Evolutionary conservation across 1,140 invertebrate species (phyloP).

Genomic region (Holotrichia oblita): DNA sequence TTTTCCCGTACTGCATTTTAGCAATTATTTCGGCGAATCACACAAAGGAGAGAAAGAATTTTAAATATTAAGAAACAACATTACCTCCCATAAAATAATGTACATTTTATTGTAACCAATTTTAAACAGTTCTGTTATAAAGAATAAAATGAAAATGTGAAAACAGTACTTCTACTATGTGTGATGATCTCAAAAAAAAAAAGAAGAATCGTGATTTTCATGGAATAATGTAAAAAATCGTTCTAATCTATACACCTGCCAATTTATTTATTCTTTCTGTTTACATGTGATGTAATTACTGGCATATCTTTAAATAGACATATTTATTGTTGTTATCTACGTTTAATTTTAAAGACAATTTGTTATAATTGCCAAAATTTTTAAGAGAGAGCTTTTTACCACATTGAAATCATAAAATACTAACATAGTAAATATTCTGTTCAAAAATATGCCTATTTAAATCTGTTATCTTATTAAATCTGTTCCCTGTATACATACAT

Average conservation of each 20-base stretch:
- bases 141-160: neutral
- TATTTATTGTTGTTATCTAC: neutral
- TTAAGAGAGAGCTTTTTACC: too few species aligned
- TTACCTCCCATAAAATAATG: conserved; percentile 31
- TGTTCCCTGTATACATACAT: conserved; percentile 1
- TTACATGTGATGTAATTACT: conserved; percentile 26
- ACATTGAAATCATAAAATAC: too few species aligned
- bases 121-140: conserved; percentile 6
- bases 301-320: conserved; percentile 14
- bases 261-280: conserved; percentile 21
- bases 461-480: conserved; percentile 10
- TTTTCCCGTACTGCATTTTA: conserved; percentile 25
- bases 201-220: conserved; percentile 28
- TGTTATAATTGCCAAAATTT: too few species aligned
- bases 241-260: neutral
- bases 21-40: neutral
- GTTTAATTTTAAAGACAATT: neutral
- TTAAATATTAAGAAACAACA: conserved; percentile 30
- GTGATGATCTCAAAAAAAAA: conserved; percentile 38
- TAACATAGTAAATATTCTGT: neutral
- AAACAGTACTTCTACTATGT: conserved; percentile 19
- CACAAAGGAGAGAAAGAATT: conserved; percentile 14
- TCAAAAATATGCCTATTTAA: neutral
- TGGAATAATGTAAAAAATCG: neutral
- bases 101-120: conserved; percentile 23